Evolutionary conservation across 2,888 invertebrate genomes (phyloP).

Genomic region (Tyria jacobaeae): DNA sequence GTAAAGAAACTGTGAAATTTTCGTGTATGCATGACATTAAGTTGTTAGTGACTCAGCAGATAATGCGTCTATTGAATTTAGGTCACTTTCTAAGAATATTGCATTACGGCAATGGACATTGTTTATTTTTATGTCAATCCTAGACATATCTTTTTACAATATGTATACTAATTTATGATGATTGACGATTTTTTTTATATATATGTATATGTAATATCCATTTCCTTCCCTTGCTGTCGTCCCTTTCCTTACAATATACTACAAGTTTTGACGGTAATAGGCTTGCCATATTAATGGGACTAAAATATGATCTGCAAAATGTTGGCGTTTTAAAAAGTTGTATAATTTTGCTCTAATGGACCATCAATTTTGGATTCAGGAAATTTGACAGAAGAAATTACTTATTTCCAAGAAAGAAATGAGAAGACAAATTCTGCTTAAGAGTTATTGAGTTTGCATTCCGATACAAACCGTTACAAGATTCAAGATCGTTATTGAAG

Average conservation of each 20-base stretch:
- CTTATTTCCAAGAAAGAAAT: slow-evolving; percentile 9
- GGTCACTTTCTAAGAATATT: slow-evolving; percentile 44
- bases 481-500: slow-evolving; percentile 15
- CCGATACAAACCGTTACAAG: slow-evolving; percentile 32
- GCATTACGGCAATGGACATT: slow-evolving; percentile 13
- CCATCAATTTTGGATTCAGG: background rate
- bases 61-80: slow-evolving; percentile 28
- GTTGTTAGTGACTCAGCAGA: slow-evolving; percentile 39
- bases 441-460: slow-evolving; percentile 11
- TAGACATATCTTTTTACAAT: background rate
- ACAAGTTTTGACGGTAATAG: no score
- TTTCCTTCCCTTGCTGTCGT: no score
- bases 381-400: background rate
- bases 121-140: background rate
- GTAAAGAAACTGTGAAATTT: slow-evolving; percentile 19
- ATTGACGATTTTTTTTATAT: no score
- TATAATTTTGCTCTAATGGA: no score
- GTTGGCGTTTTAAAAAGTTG: no score
- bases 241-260: no score
- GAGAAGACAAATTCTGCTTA: slow-evolving; percentile 9
- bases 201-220: no score
- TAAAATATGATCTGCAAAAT: no score
- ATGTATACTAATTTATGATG: background rate
- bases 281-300: no score
- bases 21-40: slow-evolving; percentile 29